These are phyloP conservation scores for Latrodectus hesperus DNA, from an alignment of 2,888 invertebrate species.

Conservation along the genomic window DNA sequence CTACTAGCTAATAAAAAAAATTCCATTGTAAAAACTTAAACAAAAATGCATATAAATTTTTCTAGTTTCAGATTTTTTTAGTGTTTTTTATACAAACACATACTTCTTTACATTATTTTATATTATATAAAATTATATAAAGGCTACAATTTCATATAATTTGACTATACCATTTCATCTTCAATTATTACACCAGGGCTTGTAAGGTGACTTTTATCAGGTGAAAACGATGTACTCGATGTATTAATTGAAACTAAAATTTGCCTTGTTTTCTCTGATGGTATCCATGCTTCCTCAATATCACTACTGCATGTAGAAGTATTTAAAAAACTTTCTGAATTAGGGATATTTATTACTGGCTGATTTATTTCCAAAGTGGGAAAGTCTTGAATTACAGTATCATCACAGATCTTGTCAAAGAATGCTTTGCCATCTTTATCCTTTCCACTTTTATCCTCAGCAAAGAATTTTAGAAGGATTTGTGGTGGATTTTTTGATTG, in stretches of 20 bases:
- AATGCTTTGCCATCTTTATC: slow-evolving; percentile 69
- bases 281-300: slow-evolving; percentile 81
- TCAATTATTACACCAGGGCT: slow-evolving; percentile 89
- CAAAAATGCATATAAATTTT: no score
- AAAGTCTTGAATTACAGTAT: slow-evolving; percentile 11
- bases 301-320: slow-evolving; percentile 43
- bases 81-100: no score
- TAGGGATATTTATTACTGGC: slow-evolving; percentile 13
- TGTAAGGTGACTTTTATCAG: slow-evolving; percentile 85
- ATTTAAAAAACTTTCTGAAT: slow-evolving; percentile 13
- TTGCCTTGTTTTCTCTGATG: slow-evolving; percentile 84
- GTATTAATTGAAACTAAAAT: slow-evolving; percentile 79
- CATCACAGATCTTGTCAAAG: slow-evolving; percentile 65
- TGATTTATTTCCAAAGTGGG: slow-evolving; percentile 23
- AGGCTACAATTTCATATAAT: no score
- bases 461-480: slow-evolving; percentile 57
- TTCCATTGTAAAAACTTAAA: no score
- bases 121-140: no score
- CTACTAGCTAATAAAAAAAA: no score
- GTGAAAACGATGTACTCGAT: slow-evolving; percentile 80
- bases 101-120: no score
- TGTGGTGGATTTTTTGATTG: slow-evolving; percentile 24
- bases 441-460: slow-evolving; percentile 63
- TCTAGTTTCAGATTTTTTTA: no score
- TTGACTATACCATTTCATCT: slow-evolving; percentile 83